A percentile compares a stretch with the other conserved stretches of the same genome.
Conservation (phyloP, 2,888 invertebrate species). For the Caenorhabditis macrosperma region DNA sequence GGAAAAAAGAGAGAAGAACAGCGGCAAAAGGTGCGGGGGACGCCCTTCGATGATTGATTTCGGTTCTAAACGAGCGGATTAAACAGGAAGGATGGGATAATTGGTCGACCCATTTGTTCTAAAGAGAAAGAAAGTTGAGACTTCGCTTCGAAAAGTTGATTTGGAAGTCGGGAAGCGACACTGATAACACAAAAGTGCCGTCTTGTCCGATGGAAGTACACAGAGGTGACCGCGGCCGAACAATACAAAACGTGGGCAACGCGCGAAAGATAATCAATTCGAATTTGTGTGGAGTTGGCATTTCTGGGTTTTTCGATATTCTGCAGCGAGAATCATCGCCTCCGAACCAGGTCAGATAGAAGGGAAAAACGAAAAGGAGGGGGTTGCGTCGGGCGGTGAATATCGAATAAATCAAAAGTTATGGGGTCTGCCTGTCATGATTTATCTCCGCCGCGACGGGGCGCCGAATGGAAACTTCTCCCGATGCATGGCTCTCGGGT, state of each 20-base stretch:
- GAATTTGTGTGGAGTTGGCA: background rate
- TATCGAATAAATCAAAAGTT: slow-evolving; percentile 28
- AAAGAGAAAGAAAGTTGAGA: background rate
- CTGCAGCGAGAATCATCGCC: background rate
- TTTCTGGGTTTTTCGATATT: background rate
- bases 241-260: background rate
- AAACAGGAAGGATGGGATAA: background rate
- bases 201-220: slow-evolving; percentile 31
- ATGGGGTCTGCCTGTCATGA: slow-evolving; percentile 14
- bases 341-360: background rate
- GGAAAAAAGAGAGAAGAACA: background rate
- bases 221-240: slow-evolving; percentile 8
- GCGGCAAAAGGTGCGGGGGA: background rate
- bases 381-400: background rate
- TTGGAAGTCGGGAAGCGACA: background rate
- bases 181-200: slow-evolving; percentile 14
- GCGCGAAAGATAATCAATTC: background rate
- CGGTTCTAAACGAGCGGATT: slow-evolving; percentile 6
- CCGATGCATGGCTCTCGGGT: background rate
- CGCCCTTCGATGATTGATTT: background rate
- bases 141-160: background rate
- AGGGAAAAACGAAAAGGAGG: background rate
- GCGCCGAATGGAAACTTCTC: background rate
- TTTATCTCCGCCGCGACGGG: slow-evolving; percentile 17
- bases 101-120: slow-evolving; percentile 18